phyloP scores from a whole-genome alignment of 2,113 vertebrate genomes.

The Entomyzon cyanotis region DNA sequence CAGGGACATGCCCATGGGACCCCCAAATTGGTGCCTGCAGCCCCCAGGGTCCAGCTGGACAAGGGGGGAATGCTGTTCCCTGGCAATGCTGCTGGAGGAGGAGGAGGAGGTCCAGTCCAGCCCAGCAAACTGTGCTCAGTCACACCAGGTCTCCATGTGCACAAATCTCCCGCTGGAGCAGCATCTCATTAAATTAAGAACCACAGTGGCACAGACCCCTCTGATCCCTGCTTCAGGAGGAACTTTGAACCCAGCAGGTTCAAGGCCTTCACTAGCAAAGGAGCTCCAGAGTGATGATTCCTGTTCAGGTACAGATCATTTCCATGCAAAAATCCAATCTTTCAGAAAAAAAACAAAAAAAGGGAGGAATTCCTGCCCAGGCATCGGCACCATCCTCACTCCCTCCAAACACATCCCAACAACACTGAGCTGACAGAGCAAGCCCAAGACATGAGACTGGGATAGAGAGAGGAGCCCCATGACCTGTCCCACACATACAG shows the following conservation, averaged over 20 bases:
- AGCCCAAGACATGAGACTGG: rapidly evolving
- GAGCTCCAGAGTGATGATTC: background rate
- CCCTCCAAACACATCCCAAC: background rate
- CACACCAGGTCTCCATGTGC: background rate
- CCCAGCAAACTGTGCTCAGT: background rate
- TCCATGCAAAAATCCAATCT: background rate
- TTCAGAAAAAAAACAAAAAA: background rate
- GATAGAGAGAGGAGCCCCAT: rapidly evolving
- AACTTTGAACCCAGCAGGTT: background rate
- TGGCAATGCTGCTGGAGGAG: too few relatives aligned
- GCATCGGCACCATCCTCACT: background rate
- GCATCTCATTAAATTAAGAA: background rate
- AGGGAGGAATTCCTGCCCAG: background rate
- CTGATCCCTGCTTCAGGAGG: background rate
- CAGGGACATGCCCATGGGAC: too few relatives aligned
- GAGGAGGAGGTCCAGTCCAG: background rate
- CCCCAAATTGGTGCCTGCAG: too few relatives aligned
- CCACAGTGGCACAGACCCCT: background rate
- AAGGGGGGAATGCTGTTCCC: too few relatives aligned
- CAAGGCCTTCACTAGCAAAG: background rate
- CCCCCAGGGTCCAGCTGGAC: too few relatives aligned
- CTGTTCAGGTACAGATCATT: background rate
- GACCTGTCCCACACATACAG: rapidly evolving
- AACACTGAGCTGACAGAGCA: background rate
- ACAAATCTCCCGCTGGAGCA: background rate